Evolutionary conservation across 2,113 vertebrate species (phyloP).

Genomic region (Callionymus lyra): DNA sequence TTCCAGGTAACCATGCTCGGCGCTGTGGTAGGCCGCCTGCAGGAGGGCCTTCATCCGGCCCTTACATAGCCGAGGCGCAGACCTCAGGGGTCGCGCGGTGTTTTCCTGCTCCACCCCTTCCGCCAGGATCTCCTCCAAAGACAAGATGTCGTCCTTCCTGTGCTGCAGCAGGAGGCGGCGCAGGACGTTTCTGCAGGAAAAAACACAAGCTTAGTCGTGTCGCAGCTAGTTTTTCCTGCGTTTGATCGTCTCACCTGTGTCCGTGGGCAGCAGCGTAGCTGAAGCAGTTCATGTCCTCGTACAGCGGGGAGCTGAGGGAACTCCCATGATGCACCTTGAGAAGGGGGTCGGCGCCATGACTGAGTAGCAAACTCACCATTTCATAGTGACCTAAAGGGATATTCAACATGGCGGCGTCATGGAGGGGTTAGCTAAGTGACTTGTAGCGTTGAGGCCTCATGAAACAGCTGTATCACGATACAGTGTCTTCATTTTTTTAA

Average conservation of each 20-base stretch:
- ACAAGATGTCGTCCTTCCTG: conserved; percentile 79
- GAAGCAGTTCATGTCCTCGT: conserved; percentile 91
- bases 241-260: conserved; percentile 72
- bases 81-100: background rate
- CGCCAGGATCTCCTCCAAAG: conserved; percentile 89
- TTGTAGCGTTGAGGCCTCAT: no score
- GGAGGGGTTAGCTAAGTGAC: no score
- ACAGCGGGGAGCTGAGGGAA: conserved; percentile 74
- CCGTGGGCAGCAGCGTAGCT: conserved; percentile 90
- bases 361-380: conserved; percentile 80
- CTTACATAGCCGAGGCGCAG: conserved; percentile 66
- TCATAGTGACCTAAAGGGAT: conserved; percentile 78
- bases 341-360: conserved; percentile 80
- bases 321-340: conserved; percentile 77
- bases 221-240: background rate
- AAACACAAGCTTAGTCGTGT: background rate
- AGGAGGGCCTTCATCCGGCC: conserved; percentile 83
- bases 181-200: conserved; percentile 73
- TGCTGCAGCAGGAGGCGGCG: conserved; percentile 79
- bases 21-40: conserved; percentile 90
- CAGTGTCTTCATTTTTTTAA: no score
- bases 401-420: background rate
- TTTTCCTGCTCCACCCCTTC: conserved; percentile 75
- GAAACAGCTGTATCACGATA: no score
- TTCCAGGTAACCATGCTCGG: conserved; percentile 88